These are phyloP conservation scores for Onthophagus taurus DNA, from an alignment of 1,140 invertebrate species.

Conservation along the genomic window DNA sequence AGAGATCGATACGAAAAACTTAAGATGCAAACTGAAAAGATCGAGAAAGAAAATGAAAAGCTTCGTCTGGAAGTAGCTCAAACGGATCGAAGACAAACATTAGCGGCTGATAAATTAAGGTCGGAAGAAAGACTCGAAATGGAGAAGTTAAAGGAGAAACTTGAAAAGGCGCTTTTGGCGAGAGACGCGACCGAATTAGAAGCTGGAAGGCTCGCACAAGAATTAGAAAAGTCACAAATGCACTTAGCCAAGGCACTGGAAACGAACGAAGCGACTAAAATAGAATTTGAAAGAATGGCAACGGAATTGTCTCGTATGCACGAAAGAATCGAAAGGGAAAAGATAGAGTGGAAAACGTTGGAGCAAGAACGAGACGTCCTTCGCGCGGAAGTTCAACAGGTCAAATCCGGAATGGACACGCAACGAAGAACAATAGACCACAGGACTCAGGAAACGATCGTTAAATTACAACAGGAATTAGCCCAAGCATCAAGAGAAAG, in stretches of 20 bases:
- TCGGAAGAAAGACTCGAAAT: constrained; percentile 59
- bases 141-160: constrained; percentile 71
- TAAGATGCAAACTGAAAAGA: constrained; percentile 54
- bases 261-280: constrained; percentile 64
- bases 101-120: constrained; percentile 50
- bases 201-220: constrained; percentile 71
- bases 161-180: constrained; percentile 72
- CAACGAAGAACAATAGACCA: constrained; percentile 52
- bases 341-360: constrained; percentile 51
- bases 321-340: constrained; percentile 62
- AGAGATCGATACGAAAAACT: constrained; percentile 75
- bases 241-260: constrained; percentile 73
- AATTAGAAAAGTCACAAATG: constrained; percentile 76
- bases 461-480: constrained; percentile 58
- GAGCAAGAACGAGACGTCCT: constrained; percentile 62
- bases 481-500: constrained; percentile 58
- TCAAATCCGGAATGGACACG: constrained; percentile 54
- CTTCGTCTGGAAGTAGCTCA: constrained; percentile 58
- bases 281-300: constrained; percentile 73
- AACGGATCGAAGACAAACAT: constrained; percentile 52
- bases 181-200: constrained; percentile 75
- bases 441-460: constrained; percentile 52
- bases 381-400: constrained; percentile 56
- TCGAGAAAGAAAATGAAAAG: constrained; percentile 66
- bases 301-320: constrained; percentile 68